Evolutionary conservation across 92 coral and sea anemone genomes (phyloP), one percentile per base, ranked within the genome.

Genomic region (Chrysogorgia sp.): DNA sequence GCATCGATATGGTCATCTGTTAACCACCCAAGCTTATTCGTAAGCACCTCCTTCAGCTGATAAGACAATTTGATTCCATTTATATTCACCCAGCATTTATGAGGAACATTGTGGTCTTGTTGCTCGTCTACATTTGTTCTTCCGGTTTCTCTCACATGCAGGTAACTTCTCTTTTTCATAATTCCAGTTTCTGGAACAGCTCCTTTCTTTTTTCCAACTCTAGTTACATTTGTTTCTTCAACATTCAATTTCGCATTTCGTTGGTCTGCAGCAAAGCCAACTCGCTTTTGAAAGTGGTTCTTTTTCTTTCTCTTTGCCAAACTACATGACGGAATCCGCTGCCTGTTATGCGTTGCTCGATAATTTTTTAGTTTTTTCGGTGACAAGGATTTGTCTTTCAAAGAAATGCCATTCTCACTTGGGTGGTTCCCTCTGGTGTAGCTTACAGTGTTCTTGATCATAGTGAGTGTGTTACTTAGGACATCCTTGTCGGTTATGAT

Each of bases 1-100:
- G 74, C 74, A 66, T 66, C 74, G 25, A 66, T 66, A 45, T 66
- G 55, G 14, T 66, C 74, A 40, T 66, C 55, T 9, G 74, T 34
- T 34, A 66, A 40, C 74, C 55, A 66, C 3, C 8, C 55, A 3
- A 22, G 21, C 2, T 24, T 24, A 47, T 19, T 48, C 12, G 24
- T 26, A 0, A 68, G 59, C 15, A 43, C 21, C 2, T 43, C 76
- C 76, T 52, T 68, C 35, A 68, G 20, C 3, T 19, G 24, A n/a
- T 43, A 48, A 8, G 76, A 40, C 20, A 68, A 52, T 10, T 68
- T 68, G 22, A 68, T 26, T 0, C 37, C 40, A 48, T 19, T 25
- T 8, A 68, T 68, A 10, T 19, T 40, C 25, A 68, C 59, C 76
- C 58, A 43, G 2, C 29, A 26, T 34, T 24, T 32, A 20, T 20